phyloP scores from a whole-genome alignment of 2,888 invertebrate species.

The Neoscelio sp. region DNA sequence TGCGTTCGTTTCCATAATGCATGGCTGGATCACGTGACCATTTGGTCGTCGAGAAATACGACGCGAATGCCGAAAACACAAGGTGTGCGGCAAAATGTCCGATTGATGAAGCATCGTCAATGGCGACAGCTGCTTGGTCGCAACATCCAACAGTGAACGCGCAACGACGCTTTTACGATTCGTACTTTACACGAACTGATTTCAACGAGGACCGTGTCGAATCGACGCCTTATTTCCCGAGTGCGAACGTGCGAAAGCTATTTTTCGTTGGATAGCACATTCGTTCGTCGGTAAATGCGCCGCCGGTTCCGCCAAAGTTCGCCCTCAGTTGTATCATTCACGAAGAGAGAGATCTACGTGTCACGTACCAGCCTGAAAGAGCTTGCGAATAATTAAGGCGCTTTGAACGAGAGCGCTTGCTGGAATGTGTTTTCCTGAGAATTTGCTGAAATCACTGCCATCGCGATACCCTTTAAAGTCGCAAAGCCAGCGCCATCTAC shows the following conservation, averaged over 20 bases:
- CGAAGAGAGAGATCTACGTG: conserved; percentile 23
- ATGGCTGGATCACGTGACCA: conserved; percentile 22
- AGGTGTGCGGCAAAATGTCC: conserved; percentile 42
- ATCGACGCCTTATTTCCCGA: conserved; percentile 21
- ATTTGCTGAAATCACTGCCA: conserved; percentile 35
- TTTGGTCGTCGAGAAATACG: conserved; percentile 30
- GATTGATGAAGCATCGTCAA: conserved; percentile 55
- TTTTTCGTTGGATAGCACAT: conserved; percentile 25
- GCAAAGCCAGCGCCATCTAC: conserved; percentile 1
- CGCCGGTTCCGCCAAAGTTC: background rate
- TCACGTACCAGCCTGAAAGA: conserved; percentile 31
- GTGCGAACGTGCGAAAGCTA: conserved; percentile 22
- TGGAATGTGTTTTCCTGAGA: conserved; percentile 14
- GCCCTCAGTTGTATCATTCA: conserved; percentile 11
- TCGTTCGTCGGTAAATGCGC: conserved; percentile 18
- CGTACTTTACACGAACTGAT: conserved; percentile 15
- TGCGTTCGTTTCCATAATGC: conserved; percentile 40
- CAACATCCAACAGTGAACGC: conserved; percentile 15
- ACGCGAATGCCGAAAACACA: conserved; percentile 49
- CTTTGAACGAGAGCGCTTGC: conserved; percentile 38
- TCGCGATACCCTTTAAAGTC: conserved; percentile 17
- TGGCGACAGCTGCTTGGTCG: conserved; percentile 50
- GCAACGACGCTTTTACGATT: conserved; percentile 24
- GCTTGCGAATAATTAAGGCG: conserved; percentile 51
- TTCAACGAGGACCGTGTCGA: conserved; percentile 21